Percentiles rank a stretch among this genome's conserved stretches.
phyloP scores from a whole-genome alignment of 2,113 vertebrate genomes.

The Hydrolagus affinis region DNA sequence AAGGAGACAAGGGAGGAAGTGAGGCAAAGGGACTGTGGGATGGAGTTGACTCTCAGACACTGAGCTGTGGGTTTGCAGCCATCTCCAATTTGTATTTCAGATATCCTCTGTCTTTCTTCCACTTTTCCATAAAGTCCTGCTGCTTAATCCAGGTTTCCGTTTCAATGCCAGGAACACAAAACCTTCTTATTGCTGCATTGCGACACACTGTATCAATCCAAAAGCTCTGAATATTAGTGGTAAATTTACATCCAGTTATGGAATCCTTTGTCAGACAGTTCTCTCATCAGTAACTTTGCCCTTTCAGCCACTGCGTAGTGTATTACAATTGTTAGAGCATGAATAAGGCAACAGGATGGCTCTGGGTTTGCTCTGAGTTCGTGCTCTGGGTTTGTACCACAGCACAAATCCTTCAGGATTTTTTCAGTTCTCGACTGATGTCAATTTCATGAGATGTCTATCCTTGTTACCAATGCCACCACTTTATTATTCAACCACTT shows the following conservation, averaged over 20 bases:
- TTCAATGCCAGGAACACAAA: too few relatives aligned
- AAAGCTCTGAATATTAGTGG: background rate
- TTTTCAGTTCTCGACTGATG: slow-evolving; percentile 6
- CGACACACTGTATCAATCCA: background rate
- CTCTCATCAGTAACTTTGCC: background rate
- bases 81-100: too few relatives aligned
- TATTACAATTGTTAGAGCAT: background rate
- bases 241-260: background rate
- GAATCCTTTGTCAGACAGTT: background rate
- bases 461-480: background rate
- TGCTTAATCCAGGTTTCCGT: too few relatives aligned
- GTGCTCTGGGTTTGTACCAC: too few relatives aligned
- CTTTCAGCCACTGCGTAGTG: background rate
- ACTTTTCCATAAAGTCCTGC: too few relatives aligned
- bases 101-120: too few relatives aligned
- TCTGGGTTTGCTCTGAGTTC: background rate
- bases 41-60: too few relatives aligned
- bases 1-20: too few relatives aligned
- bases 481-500: background rate
- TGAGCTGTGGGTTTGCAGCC: too few relatives aligned
- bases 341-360: slow-evolving; percentile 3
- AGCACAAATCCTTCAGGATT: slow-evolving; percentile 2
- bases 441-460: slow-evolving; percentile 22
- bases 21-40: too few relatives aligned
- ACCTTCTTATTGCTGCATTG: background rate